Percentiles rank a stretch among this genome's conserved stretches.
Conservation (phyloP, 2,113 vertebrate species). For the Cisticola juncidis region DNA sequence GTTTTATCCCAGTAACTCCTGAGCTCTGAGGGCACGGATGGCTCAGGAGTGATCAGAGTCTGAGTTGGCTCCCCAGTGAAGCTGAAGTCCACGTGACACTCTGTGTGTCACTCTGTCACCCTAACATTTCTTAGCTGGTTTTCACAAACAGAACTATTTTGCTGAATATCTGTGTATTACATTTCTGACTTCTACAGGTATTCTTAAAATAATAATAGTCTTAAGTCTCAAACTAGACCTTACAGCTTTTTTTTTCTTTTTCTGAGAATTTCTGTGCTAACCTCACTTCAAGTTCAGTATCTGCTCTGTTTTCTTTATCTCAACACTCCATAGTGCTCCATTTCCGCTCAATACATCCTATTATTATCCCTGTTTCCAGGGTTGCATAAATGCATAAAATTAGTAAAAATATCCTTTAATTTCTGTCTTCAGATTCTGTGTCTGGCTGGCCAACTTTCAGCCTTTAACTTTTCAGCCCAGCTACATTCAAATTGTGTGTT, state of each 20-base stretch:
- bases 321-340: neutral
- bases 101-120: neutral
- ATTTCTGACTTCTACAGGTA: neutral
- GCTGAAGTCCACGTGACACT: neutral
- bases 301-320: neutral
- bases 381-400: neutral
- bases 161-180: neutral
- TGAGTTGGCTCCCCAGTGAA: neutral
- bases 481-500: neutral
- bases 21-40: neutral
- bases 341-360: neutral
- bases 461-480: neutral
- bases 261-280: neutral
- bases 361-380: neutral
- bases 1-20: neutral
- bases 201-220: neutral
- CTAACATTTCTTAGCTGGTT: neutral
- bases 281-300: neutral
- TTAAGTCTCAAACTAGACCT: neutral
- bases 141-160: neutral
- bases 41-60: neutral
- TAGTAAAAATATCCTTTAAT: neutral
- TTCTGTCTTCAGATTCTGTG: neutral
- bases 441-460: neutral
- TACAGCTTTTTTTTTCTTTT: neutral